Conservation (phyloP, 2,797 vertebrate species). For the Rhinoraja longicauda region DNA sequence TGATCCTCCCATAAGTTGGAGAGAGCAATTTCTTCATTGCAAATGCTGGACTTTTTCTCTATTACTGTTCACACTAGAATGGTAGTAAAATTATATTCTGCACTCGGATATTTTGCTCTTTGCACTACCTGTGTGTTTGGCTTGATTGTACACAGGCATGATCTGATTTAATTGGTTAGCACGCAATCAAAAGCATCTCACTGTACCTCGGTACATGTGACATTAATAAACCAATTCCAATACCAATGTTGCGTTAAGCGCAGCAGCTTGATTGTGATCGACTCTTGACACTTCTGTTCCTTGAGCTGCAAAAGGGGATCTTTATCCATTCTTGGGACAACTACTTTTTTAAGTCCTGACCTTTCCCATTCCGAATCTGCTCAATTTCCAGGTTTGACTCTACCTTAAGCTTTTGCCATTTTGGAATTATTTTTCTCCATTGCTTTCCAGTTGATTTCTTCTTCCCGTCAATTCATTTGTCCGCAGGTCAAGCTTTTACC, state of each 20-base stretch:
- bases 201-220: too few relatives aligned
- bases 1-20: too few relatives aligned
- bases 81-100: too few relatives aligned
- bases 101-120: too few relatives aligned
- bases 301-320: background rate
- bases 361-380: background rate
- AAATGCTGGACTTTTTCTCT: too few relatives aligned
- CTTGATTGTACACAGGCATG: too few relatives aligned
- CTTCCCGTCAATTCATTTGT: background rate
- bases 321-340: background rate
- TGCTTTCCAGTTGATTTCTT: background rate
- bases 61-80: too few relatives aligned
- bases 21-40: too few relatives aligned
- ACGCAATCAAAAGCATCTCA: too few relatives aligned
- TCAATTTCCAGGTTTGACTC: background rate
- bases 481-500: background rate
- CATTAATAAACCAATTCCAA: too few relatives aligned
- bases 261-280: background rate
- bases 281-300: background rate
- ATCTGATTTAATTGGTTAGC: too few relatives aligned
- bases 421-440: background rate
- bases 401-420: background rate
- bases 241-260: background rate
- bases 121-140: too few relatives aligned
- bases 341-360: background rate